phyloP scores from a whole-genome alignment of 2,888 invertebrate genomes.

The Esperia sulphurella region DNA sequence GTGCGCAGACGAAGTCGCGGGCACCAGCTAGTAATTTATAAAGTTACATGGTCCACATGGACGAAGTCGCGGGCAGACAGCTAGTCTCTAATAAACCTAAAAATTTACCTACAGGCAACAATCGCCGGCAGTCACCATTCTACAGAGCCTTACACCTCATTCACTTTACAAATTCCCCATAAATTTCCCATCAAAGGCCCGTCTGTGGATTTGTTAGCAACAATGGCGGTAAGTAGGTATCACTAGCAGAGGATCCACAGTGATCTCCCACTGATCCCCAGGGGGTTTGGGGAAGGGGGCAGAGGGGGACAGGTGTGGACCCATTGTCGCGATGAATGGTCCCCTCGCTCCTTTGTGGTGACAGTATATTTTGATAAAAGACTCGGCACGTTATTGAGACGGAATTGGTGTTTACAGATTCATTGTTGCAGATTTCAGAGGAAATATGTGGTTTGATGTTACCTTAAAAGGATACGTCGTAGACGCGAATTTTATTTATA shows the following conservation, averaged over 20 bases:
- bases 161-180: not conserved
- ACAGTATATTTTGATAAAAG: slow-evolving; percentile 12
- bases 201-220: not conserved
- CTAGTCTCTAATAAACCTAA: too few species aligned
- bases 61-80: too few species aligned
- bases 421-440: not conserved
- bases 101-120: too few species aligned
- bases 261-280: not conserved
- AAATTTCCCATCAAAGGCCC: not conserved
- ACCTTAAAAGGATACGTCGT: too few species aligned
- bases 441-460: not conserved
- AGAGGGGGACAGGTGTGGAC: slow-evolving; percentile 3
- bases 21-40: too few species aligned
- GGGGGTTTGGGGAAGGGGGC: not conserved
- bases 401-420: slow-evolving; percentile 3
- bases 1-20: too few species aligned
- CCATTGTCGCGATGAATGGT: slow-evolving; percentile 10
- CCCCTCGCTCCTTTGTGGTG: slow-evolving; percentile 8
- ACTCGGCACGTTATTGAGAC: slow-evolving; percentile 7
- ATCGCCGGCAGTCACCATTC: too few species aligned
- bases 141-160: not conserved
- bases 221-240: slow-evolving; percentile 3
- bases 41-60: too few species aligned
- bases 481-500: too few species aligned
- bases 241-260: slow-evolving; percentile 1